These are phyloP conservation scores for Enteromius afrohamiltoni DNA, from an alignment of 2,797 vertebrate genomes.

Conservation along the genomic window DNA sequence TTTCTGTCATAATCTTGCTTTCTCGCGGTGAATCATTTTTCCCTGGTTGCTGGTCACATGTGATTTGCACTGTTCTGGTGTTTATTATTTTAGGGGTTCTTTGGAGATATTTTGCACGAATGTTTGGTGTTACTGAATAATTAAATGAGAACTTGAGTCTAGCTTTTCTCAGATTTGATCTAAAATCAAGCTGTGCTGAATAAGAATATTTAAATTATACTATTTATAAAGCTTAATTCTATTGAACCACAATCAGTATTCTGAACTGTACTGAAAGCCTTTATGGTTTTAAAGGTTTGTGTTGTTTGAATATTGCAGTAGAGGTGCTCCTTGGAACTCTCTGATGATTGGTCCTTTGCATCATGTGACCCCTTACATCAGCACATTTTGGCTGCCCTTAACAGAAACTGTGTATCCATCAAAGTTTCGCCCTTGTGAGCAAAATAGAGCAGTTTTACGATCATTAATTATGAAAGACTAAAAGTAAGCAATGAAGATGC, in stretches of 20 bases:
- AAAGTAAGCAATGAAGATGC: constrained; percentile 20
- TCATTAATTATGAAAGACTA: constrained; percentile 47
- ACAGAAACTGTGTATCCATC: constrained; percentile 24
- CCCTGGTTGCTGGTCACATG: neutral
- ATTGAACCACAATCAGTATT: neutral
- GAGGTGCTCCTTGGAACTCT: neutral
- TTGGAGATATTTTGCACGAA: neutral
- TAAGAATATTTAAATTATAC: neutral
- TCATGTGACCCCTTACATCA: constrained; percentile 30
- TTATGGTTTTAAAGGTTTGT: neutral
- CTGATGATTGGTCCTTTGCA: neutral
- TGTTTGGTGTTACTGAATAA: neutral
- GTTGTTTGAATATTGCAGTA: constrained; percentile 38
- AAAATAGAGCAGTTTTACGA: constrained; percentile 32
- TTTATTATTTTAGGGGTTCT: constrained; percentile 2
- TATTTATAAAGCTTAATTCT: neutral
- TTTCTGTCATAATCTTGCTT: neutral
- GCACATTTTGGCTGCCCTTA: constrained; percentile 5
- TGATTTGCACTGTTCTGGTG: neutral
- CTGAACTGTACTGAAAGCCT: neutral
- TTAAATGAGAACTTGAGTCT: neutral
- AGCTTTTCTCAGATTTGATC: neutral
- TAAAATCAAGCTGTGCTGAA: neutral
- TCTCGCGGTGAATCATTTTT: neutral
- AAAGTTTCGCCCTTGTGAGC: constrained; percentile 7